Evolutionary conservation across 2,113 vertebrate genomes (phyloP).

Genomic region (Fregetta grallaria): DNA sequence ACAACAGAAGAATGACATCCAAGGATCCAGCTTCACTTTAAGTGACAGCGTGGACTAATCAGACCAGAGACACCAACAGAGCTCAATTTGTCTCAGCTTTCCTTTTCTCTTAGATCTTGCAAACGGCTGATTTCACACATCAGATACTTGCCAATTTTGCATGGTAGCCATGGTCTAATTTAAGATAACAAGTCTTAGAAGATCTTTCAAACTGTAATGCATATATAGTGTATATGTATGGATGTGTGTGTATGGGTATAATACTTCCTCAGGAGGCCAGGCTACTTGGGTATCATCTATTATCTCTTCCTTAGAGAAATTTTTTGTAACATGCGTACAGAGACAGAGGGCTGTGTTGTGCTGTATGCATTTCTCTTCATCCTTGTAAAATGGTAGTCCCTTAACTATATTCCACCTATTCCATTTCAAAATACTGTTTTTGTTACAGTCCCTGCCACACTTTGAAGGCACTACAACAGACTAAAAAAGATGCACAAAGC

Average conservation of each 20-base stretch:
- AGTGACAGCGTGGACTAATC: constrained; percentile 55
- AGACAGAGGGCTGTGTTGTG: not conserved
- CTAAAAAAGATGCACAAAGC: not conserved
- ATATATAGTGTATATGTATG: too few relatives aligned
- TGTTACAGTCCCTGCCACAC: not conserved
- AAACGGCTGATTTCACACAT: constrained; percentile 36
- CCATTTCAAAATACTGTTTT: not conserved
- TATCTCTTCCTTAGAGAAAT: not conserved
- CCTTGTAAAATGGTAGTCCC: not conserved
- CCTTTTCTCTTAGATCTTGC: constrained; percentile 37
- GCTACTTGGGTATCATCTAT: not conserved
- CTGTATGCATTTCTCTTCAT: not conserved
- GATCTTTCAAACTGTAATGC: not conserved
- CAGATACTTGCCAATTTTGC: constrained; percentile 25
- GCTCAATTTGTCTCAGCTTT: constrained; percentile 57
- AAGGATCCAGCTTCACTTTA: constrained; percentile 10
- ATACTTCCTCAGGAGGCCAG: not conserved
- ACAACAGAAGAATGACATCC: constrained; percentile 27
- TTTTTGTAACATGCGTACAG: not conserved
- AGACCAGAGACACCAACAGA: constrained; percentile 40
- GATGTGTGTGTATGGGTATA: not conserved
- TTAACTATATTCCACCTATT: not conserved
- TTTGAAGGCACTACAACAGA: not conserved
- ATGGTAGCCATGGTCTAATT: not conserved
- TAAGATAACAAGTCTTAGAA: not conserved